Evolutionary conservation across 2,113 vertebrate species (phyloP), one percentile per base, ranked within the genome.

Genomic region (Daubentonia madagascariensis): DNA sequence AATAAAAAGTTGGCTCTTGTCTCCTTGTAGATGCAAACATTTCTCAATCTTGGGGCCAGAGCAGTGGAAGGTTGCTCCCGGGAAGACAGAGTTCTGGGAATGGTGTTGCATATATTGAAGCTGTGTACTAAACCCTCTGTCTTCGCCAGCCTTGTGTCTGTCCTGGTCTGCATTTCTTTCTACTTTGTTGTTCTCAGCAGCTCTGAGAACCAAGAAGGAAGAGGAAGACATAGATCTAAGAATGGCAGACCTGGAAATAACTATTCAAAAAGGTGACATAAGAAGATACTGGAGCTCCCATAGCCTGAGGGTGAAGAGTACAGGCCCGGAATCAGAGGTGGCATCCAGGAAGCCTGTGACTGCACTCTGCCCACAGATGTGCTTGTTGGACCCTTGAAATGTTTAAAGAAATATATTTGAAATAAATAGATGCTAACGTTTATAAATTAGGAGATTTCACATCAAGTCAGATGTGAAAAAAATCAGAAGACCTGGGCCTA

Each of bases 391-490:
- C 13, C n/a, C 28, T 86, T 20, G 23, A 78, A 85, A 93, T 68
- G 32, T 54, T 83, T 83, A 89, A 76, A 96, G 57, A 75, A 88
- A 89, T n/a, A 79, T 25, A 83, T 72, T n/a, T 79, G 28, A 96
- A 94, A 87, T 90, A 89, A 79, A 67, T 25, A 68, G 25, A 94
- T 43, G 30, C 10, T 78, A 52, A 73, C 6, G 43, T 54, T 52
- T 89, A 78, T 48, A 89, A 94, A 89, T 68, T 67, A 70, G n/a
- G 50, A 86, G 16, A 91, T 65, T 95, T 96, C 50, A 95, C 9
- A 61, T 73, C 0, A 65, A 76, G 84, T 91, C 65, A 85, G 37
- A 83, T 79, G 23, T 90, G 23, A 40, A 76, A 94, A 93, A 89
- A 32, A 90, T 52, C 76, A 45, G 10, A 94, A 91, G 81, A 91